Evolutionary conservation across 2,888 invertebrate genomes (phyloP).

Genomic region (Saturnia japonica): DNA sequence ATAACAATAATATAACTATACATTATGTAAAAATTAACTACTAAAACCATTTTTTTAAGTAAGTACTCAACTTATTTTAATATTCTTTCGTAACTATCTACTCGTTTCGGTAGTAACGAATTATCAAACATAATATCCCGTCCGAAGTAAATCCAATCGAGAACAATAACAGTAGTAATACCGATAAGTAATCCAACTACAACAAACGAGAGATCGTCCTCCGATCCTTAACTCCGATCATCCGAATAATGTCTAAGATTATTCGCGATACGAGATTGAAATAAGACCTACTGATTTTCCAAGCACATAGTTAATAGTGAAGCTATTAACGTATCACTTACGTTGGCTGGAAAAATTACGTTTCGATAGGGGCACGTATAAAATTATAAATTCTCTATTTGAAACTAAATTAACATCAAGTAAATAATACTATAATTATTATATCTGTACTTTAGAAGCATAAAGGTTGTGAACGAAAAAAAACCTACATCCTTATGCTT

Average conservation of each 20-base stretch:
- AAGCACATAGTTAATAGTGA: background rate
- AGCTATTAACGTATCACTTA: background rate
- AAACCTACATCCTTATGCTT: background rate
- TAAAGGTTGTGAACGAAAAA: background rate
- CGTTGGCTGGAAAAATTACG: background rate
- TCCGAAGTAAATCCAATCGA: background rate
- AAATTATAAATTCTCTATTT: background rate
- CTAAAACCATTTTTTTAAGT: background rate
- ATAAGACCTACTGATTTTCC: background rate
- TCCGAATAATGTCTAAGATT: background rate
- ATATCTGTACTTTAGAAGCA: background rate
- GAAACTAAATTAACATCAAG: background rate
- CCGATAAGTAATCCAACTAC: background rate
- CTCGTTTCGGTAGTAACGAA: background rate
- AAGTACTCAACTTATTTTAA: background rate
- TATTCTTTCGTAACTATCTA: background rate
- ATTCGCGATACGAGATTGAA: background rate
- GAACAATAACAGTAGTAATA: background rate
- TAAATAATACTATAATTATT: slow-evolving; percentile 2
- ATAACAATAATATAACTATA: slow-evolving; percentile 1
- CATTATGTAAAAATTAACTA: background rate
- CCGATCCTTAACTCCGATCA: background rate
- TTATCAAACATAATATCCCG: background rate
- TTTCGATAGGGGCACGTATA: background rate
- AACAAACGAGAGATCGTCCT: background rate